Evolutionary conservation across 2,888 invertebrate genomes (phyloP), one percentile per base, ranked within the genome.

Genomic region (Harpagoxenus sublaevis): DNA sequence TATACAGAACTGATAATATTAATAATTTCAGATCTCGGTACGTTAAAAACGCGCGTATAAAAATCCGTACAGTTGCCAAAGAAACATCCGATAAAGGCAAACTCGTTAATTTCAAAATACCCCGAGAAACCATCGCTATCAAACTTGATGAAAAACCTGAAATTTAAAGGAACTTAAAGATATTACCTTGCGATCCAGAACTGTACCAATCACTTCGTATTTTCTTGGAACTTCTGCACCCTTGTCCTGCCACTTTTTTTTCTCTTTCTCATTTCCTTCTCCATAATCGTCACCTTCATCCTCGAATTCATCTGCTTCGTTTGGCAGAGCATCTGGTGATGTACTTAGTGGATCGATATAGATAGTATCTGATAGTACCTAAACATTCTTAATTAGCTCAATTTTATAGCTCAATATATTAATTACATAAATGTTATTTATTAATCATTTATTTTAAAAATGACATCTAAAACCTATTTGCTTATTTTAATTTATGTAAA

Each of bases 141-240:
- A 84, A 84, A 83, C 51, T 88, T 75, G 85, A 85, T 65, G 42
- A 62, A 82, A 18, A 82, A 18, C 12, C 65, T 31, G 10, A 66
- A 66, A 53, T 70, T 53, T 55, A 9, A 23, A 70, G 74, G 10
- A 55, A 55, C 18, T 35, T 18, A n/a, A 42, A 15, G 2, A 60
- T 48, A 60, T 83, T 86, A 93, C 94, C 88, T 92, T 86, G 4
- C 78, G 81, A 28, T 93, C 89, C 60, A 82, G 74, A 62, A 85
- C 84, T 31, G 94, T 94, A 74, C 92, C 94, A 51, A 92, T 91
- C 85, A 94, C 88, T 88, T 94, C 92, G 78, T 92, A 92, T 66
- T 92, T 93, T 83, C 66, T 87, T 65, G 68, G 6, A 28, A 39
- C 18, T 9, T 84, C 65, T 15, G 57, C 66, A 1, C 28, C 55